phyloP scores from a whole-genome alignment of 2,797 vertebrate species.

The Morelia viridis region DNA sequence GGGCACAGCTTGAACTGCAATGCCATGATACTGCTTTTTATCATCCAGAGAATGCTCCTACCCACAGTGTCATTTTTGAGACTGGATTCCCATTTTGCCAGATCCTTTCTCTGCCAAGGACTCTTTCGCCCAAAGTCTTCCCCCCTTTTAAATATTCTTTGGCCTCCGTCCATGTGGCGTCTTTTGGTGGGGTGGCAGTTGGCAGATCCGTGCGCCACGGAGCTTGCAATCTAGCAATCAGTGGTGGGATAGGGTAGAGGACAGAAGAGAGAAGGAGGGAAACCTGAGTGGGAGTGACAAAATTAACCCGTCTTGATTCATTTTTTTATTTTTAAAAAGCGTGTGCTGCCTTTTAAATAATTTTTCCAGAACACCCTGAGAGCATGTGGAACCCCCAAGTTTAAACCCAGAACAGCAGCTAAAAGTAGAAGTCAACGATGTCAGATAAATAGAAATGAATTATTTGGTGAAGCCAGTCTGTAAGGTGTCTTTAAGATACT shows the following conservation, averaged over 20 bases:
- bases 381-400: not conserved
- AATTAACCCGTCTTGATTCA: not conserved
- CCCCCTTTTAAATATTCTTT: not conserved
- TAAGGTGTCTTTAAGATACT: not conserved
- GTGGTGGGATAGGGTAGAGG: not conserved
- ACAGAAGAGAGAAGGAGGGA: not conserved
- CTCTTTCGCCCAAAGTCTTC: not conserved
- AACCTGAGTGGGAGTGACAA: not conserved
- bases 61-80: not conserved
- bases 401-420: not conserved
- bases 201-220: not conserved
- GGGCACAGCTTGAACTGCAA: not conserved
- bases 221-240: not conserved
- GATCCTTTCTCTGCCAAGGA: not conserved
- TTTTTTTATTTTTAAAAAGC: not conserved
- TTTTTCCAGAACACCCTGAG: not conserved
- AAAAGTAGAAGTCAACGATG: not conserved
- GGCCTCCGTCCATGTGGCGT: not conserved
- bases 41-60: not conserved
- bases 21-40: not conserved
- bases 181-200: not conserved
- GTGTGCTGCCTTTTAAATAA: not conserved
- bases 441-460: not conserved
- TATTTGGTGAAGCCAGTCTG: not conserved
- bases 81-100: not conserved